Base-by-base conservation (phyloP, 2,888 invertebrate genomes). In the Colostygia pectinataria region DNA sequence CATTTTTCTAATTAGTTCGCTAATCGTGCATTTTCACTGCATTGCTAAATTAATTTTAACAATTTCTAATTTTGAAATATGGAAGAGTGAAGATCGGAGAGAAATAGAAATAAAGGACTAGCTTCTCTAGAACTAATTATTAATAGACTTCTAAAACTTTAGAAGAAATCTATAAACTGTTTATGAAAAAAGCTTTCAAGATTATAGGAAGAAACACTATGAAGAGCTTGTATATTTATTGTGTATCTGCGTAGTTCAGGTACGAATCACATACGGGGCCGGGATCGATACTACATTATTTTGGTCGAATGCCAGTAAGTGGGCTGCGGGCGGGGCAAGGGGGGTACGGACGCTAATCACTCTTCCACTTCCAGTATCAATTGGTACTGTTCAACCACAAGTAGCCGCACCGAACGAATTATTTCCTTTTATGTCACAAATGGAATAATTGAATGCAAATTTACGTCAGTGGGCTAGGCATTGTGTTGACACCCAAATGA, bases 291-390 rank as follows among this genome's bases (percentile, higher is more conserved):
- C 47, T 60, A 59, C 49, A 49, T 51, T 40, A 40, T 40, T 34
- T 55, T 42, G 50, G 33, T 50, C 44, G 47, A 51, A 43, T 47
- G 56, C 59, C 55, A 49, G 48, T 28, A 70, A 72, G 66, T 65
- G 48, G 38, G 38, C 31, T 57, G 61, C 47, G 47, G 31, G 36
- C 46, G 61, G 51, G 63, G 60, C 52, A 32, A 46, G 42, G 46
- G 45, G 46, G 40, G 44, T 40, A 55, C 61, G 58, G 53, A 62
- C 61, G 63, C 66, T 59, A 69, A 85, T 89, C 88, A 89, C 90
- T 90, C 90, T 90, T 90, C 90, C 90, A 90, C 90, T 88, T 90
- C 87, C 78, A 79, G 75, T 71, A 68, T 77, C 77, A 80, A 79
- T 76, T 70, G 74, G 79, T 73, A 79, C 70, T 77, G 80, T 77